Conservation (phyloP, 2,113 vertebrate genomes). For the Etheostoma cragini region DNA sequence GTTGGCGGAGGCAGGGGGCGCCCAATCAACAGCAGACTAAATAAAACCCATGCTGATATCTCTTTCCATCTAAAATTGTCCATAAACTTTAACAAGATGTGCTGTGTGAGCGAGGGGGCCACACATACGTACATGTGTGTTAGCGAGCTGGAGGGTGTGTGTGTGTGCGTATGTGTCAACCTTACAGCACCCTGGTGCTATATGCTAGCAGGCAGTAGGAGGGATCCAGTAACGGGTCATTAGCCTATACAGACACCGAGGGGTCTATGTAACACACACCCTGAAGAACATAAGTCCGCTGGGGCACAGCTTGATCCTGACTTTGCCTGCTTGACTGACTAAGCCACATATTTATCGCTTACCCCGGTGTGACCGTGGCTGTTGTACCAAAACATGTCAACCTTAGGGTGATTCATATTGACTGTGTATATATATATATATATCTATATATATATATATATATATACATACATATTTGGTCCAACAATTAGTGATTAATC, state of each 20-base stretch:
- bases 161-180: constrained; percentile 27
- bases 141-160: constrained; percentile 22
- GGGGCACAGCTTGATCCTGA: constrained; percentile 65
- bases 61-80: constrained; percentile 63
- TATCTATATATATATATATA: neutral
- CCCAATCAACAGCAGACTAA: constrained; percentile 50
- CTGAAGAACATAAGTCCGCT: constrained; percentile 58
- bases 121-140: constrained; percentile 27
- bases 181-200: constrained; percentile 35
- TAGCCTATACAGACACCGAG: constrained; percentile 68
- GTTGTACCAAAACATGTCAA: constrained; percentile 61
- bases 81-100: constrained; percentile 75
- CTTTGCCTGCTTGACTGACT: constrained; percentile 60
- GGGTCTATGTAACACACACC: constrained; percentile 79
- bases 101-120: constrained; percentile 56
- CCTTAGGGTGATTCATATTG: constrained; percentile 53
- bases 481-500: constrained; percentile 63
- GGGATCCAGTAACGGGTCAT: constrained; percentile 73
- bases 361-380: constrained; percentile 54
- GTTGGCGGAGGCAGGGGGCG: neutral
- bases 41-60: constrained; percentile 66
- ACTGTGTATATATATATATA: neutral
- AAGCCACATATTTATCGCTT: constrained; percentile 68
- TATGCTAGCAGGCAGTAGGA: constrained; percentile 5
- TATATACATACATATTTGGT: neutral